These are phyloP conservation scores for Amazonetta brasiliensis DNA, from an alignment of 2,797 vertebrate genomes.

Conservation along the genomic window DNA sequence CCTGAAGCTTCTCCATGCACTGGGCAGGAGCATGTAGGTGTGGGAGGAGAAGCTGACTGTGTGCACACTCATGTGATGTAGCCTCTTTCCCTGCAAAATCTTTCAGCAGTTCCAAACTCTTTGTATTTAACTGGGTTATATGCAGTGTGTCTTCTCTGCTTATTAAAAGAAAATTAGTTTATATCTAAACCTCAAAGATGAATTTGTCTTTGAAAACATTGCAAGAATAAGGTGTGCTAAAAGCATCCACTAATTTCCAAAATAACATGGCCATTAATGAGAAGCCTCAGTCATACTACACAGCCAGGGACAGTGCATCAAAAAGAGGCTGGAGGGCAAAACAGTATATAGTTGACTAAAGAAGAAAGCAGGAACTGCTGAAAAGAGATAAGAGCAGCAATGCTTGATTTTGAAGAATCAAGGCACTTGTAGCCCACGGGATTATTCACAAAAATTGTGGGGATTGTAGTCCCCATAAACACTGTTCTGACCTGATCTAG, in stretches of 20 bases:
- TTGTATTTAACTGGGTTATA: not conserved
- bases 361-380: not conserved
- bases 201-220: not conserved
- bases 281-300: not conserved
- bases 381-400: not conserved
- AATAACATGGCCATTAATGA: not conserved
- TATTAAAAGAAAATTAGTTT: not conserved
- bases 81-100: not conserved
- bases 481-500: not conserved
- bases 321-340: not conserved
- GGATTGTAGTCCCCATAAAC: not conserved
- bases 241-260: not conserved
- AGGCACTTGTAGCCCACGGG: accelerated
- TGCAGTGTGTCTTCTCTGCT: not conserved
- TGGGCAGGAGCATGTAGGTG: accelerated
- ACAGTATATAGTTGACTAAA: accelerated
- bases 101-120: not conserved
- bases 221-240: not conserved
- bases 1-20: not conserved
- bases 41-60: not conserved
- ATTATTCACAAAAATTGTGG: not conserved
- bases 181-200: not conserved
- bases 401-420: not conserved
- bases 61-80: accelerated
- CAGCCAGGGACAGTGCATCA: not conserved